Base-by-base conservation (phyloP, 2,888 invertebrate species). In the Ochropacha duplaris region DNA sequence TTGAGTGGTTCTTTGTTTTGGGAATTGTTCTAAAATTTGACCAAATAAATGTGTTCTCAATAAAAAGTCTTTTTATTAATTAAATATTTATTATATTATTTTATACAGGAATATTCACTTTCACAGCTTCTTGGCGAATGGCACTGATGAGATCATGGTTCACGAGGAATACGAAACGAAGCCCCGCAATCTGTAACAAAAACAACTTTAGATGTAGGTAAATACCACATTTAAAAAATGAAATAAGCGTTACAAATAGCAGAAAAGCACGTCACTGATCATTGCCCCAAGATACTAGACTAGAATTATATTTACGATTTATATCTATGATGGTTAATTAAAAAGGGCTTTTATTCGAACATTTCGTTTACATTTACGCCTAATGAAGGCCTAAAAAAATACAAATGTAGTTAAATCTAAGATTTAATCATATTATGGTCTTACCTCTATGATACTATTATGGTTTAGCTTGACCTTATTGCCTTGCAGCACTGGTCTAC, bases 401-500 rank as follows among this genome's bases (percentile, higher is more conserved):
- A n/a, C n/a, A 6, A n/a, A 36, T 36, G 4, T 36, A n/a, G 9
- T 36, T n/a, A n/a, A 36, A 36, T n/a, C 4, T n/a, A 2, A n/a
- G 1, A 36, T n/a, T 9, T n/a, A n/a, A n/a, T n/a, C n/a, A 34
- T 0, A 14, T 16, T 16, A 55, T 11, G 9, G 24, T 59, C 69
- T 56, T 86, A 97, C 97, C 95, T 99, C 99, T 56, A 99, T 96
- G 12, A 99, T 97, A 64, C 98, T 97, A 84, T 99, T 99, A 87
- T 99, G 98, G 79, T 96, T 96, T 16, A 99, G 94, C 74, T 97
- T 96, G 58, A 97, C 96, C 93, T 98, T 98, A 86, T 96, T 97
- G 51, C 98, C 98, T 55, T 95, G 95, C 11, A 98, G 93, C 57
- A 99, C 94, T 0, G 99, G 98, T 61, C 96, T 95, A 1, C 99